Evolutionary conservation across 2,113 vertebrate genomes (phyloP).

Genomic region (Eulacestoma nigropectus): DNA sequence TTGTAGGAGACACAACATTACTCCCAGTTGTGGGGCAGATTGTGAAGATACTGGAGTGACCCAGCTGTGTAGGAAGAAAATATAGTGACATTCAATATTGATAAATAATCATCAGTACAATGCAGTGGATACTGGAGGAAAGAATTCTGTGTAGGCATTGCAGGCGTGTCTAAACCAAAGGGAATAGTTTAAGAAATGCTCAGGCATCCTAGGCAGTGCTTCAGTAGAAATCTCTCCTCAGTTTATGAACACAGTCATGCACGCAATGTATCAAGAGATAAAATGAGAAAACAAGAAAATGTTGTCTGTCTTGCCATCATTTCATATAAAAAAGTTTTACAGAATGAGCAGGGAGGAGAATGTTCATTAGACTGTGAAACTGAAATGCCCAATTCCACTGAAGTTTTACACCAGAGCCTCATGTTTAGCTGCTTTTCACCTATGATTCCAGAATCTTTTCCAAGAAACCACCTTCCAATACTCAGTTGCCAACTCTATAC

Average conservation of each 20-base stretch:
- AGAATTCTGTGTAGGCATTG: neutral
- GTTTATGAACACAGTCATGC: neutral
- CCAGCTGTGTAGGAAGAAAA: neutral
- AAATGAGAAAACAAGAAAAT: neutral
- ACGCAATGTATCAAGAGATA: fast-evolving
- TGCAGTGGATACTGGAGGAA: neutral
- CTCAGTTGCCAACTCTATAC: neutral
- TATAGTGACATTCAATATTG: neutral
- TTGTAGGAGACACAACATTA: neutral
- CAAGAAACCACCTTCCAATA: neutral
- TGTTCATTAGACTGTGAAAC: neutral
- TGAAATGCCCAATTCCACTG: neutral
- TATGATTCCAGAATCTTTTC: neutral
- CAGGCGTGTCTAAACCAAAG: neutral
- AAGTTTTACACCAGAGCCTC: neutral
- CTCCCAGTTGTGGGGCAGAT: neutral
- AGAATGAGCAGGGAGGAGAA: neutral
- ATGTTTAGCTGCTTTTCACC: neutral
- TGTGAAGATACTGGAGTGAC: neutral
- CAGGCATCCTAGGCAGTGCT: neutral
- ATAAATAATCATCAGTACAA: neutral
- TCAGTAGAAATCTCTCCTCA: neutral
- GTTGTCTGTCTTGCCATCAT: neutral
- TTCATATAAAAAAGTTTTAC: neutral
- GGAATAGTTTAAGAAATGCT: neutral